phyloP scores from a whole-genome alignment of 2,113 vertebrate genomes.

The Gymnogyps californianus region DNA sequence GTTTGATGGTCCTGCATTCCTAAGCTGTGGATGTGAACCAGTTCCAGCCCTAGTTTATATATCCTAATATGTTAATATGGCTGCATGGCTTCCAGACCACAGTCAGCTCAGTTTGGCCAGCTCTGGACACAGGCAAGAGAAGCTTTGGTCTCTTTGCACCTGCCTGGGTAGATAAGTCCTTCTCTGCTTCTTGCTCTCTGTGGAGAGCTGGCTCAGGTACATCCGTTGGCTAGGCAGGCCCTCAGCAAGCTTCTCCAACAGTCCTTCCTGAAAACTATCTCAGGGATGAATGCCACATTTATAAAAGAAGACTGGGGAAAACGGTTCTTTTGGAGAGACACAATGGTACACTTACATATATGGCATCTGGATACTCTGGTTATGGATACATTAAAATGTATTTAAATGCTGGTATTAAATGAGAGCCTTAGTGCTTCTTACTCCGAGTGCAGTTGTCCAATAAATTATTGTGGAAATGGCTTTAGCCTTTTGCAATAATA shows the following conservation, averaged over 20 bases:
- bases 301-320: not conserved
- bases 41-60: not conserved
- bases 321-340: not conserved
- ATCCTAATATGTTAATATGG: rapidly evolving
- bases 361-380: not conserved
- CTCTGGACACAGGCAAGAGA: not conserved
- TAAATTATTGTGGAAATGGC: constrained; percentile 31
- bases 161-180: not conserved
- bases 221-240: not conserved
- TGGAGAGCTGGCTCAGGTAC: not conserved
- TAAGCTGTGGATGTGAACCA: not conserved
- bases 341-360: not conserved
- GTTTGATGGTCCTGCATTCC: not conserved
- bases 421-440: constrained; percentile 20
- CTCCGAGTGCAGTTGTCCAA: constrained; percentile 4
- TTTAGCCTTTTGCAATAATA: constrained; percentile 30
- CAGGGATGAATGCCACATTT: not conserved
- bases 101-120: not conserved
- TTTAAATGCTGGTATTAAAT: constrained; percentile 60
- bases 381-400: not conserved
- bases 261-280: not conserved
- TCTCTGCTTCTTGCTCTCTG: not conserved
- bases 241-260: not conserved
- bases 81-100: not conserved
- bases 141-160: not conserved